Percentiles rank a stretch among this genome's conserved stretches.
Conservation (phyloP, 2,113 vertebrate genomes). For the Oncorhynchus kisutch region DNA sequence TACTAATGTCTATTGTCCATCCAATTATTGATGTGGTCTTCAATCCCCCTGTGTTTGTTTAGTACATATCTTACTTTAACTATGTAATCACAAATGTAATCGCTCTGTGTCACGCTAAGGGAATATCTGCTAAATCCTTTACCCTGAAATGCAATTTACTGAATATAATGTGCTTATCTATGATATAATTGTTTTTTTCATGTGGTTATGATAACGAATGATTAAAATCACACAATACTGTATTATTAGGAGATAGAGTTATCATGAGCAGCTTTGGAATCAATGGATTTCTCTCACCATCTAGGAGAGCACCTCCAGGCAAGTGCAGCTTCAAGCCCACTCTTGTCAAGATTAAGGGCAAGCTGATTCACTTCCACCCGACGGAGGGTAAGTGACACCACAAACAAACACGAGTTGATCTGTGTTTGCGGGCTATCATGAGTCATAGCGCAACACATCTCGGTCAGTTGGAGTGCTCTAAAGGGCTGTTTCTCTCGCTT, state of each 20-base stretch:
- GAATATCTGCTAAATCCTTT: no score
- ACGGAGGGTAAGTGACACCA: conserved; percentile 67
- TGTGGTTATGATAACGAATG: not conserved
- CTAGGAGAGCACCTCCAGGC: conserved; percentile 76
- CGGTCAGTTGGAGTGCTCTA: not conserved
- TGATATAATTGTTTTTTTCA: not conserved
- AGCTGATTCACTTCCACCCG: conserved; percentile 77
- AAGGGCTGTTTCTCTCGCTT: not conserved
- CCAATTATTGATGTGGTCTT: not conserved
- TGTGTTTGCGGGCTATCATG: not conserved
- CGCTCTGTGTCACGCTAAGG: no score
- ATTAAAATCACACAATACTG: no score
- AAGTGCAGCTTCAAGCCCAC: conserved; percentile 70
- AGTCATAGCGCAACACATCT: not conserved
- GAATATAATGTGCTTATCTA: not conserved
- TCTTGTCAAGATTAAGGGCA: conserved; percentile 74
- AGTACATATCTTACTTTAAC: no score
- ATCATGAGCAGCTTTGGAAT: not conserved
- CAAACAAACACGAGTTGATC: not conserved
- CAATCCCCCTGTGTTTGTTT: not conserved
- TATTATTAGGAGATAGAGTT: no score
- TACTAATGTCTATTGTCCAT: no score
- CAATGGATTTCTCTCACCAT: not conserved
- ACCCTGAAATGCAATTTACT: no score
- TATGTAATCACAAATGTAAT: no score